These are phyloP conservation scores for Sebastes itinus DNA, from an alignment of 2,797 vertebrate genomes.

Conservation along the genomic window DNA sequence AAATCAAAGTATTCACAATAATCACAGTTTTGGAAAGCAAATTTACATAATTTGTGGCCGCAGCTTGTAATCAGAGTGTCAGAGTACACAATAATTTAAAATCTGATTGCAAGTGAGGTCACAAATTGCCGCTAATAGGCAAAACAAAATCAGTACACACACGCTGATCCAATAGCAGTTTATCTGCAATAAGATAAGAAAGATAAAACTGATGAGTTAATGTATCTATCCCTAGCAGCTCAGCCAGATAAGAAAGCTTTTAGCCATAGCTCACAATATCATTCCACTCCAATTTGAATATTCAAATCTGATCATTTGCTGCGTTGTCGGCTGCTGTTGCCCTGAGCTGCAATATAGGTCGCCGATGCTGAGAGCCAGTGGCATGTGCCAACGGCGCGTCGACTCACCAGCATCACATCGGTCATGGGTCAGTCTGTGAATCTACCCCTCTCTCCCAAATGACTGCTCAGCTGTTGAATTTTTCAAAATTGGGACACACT, in stretches of 20 bases:
- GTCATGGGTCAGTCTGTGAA: slow-evolving; percentile 54
- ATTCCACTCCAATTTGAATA: slow-evolving; percentile 22
- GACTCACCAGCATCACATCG: slow-evolving; percentile 50
- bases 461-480: slow-evolving; percentile 34
- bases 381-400: slow-evolving; percentile 32
- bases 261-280: neutral
- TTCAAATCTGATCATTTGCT: slow-evolving; percentile 31
- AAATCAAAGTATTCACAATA: neutral
- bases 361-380: slow-evolving; percentile 42
- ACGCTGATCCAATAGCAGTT: neutral
- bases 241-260: neutral
- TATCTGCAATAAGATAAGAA: neutral
- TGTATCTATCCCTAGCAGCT: neutral
- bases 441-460: slow-evolving; percentile 17
- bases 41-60: slow-evolving; percentile 1
- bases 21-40: neutral
- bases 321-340: slow-evolving; percentile 28
- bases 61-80: slow-evolving; percentile 5
- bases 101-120: neutral
- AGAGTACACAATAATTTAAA: neutral
- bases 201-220: neutral
- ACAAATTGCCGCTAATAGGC: slow-evolving; percentile 3
- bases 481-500: slow-evolving; percentile 29
- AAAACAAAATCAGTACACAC: neutral
- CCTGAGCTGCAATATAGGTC: slow-evolving; percentile 52